Evolutionary conservation across 2,113 vertebrate genomes (phyloP).

Genomic region (Varanus salvator): DNA sequence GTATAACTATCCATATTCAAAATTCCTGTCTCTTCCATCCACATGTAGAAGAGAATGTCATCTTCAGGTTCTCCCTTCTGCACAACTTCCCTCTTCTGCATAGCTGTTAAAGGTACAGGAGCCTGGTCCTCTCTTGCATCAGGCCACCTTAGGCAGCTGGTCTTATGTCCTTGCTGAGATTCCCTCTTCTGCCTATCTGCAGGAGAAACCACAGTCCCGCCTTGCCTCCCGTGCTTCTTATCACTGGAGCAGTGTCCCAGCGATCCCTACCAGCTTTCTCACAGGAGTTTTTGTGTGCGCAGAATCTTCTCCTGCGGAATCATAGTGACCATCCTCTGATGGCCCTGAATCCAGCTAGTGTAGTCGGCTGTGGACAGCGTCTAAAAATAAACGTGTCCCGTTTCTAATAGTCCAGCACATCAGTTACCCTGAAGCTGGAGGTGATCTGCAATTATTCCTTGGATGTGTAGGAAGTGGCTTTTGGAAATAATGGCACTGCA

Average conservation of each 20-base stretch:
- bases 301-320: neutral
- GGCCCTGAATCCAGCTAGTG: neutral
- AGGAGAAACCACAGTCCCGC: neutral
- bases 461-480: neutral
- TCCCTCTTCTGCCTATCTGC: neutral
- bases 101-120: neutral
- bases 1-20: neutral
- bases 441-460: neutral
- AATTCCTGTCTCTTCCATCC: neutral
- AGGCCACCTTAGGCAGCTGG: neutral
- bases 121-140: neutral
- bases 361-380: no score
- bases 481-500: neutral
- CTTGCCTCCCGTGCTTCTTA: neutral
- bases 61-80: neutral
- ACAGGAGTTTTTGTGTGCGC: neutral
- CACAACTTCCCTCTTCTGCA: neutral
- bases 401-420: neutral
- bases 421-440: neutral
- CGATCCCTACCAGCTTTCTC: neutral
- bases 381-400: neutral
- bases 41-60: neutral
- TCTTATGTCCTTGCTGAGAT: neutral
- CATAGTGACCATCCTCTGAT: neutral
- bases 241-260: neutral